Evolutionary conservation across 2,797 vertebrate genomes (phyloP).

Genomic region (Labroides dimidiatus): DNA sequence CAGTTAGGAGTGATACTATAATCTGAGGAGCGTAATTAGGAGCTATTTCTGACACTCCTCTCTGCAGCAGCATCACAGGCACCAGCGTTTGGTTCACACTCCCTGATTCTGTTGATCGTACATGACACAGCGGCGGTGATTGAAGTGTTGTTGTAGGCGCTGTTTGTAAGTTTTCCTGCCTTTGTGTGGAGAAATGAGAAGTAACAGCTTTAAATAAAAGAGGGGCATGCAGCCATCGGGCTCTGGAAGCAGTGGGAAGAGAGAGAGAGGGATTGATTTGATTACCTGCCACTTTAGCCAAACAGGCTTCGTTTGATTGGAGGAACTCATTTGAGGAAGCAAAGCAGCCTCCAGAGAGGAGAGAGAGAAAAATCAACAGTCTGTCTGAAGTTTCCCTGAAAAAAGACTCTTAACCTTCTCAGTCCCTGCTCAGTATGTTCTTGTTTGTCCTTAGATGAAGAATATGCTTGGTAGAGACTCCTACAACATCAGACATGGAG

Average conservation of each 20-base stretch:
- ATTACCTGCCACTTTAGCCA: constrained; percentile 53
- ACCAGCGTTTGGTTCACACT: constrained; percentile 17
- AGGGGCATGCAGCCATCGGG: constrained; percentile 42
- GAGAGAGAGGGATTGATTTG: constrained; percentile 39
- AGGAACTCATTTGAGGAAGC: constrained; percentile 12
- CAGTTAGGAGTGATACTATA: constrained; percentile 36
- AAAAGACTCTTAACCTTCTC: neutral
- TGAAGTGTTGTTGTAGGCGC: constrained; percentile 23
- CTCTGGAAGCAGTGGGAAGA: constrained; percentile 31
- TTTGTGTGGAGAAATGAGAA: constrained; percentile 42
- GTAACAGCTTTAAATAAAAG: constrained; percentile 50
- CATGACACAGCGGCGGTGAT: constrained; percentile 24
- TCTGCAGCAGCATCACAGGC: constrained; percentile 10
- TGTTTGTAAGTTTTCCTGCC: constrained; percentile 19
- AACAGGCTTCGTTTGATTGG: constrained; percentile 20
- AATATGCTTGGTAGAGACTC: no score
- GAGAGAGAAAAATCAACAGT: constrained; percentile 4
- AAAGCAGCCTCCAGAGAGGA: neutral
- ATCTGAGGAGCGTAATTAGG: constrained; percentile 35
- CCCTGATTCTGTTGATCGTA: constrained; percentile 37
- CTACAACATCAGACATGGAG: no score
- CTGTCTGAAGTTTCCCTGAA: neutral
- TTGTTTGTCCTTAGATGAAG: no score
- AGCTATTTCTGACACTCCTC: constrained; percentile 25
- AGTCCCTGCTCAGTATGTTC: neutral